Conservation (phyloP, 2,888 invertebrate species). For the Patella depressa region DNA sequence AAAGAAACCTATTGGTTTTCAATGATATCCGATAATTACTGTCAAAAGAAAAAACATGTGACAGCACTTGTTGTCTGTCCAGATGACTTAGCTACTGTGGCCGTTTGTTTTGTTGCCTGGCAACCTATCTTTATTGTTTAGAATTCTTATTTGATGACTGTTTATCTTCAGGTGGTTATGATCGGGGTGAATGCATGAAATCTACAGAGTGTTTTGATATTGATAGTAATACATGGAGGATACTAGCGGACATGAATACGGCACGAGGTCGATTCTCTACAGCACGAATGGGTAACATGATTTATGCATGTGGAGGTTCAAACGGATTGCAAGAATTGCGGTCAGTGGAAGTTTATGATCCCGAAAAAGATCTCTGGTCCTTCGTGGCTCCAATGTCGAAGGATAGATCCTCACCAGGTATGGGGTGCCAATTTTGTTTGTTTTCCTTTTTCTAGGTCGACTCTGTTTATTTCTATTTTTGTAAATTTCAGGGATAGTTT, state of each 20-base stretch:
- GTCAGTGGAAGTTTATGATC: conserved; percentile 79
- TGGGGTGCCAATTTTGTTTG: neutral
- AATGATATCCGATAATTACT: no score
- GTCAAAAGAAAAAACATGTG: no score
- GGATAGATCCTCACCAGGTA: conserved; percentile 80
- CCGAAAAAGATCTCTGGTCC: conserved; percentile 73
- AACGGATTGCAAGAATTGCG: conserved; percentile 87
- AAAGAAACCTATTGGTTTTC: no score
- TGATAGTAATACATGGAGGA: conserved; percentile 79
- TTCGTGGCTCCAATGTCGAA: conserved; percentile 75
- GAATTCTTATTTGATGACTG: no score
- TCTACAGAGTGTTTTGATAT: conserved; percentile 84
- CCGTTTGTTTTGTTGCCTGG: no score
- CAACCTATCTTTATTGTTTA: no score
- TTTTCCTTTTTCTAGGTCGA: no score
- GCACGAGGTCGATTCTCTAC: conserved; percentile 86
- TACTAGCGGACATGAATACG: conserved; percentile 80
- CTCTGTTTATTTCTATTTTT: no score
- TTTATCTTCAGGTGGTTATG: conserved; percentile 79
- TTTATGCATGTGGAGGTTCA: conserved; percentile 84
- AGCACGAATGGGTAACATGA: conserved; percentile 78
- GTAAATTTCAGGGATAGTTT: no score
- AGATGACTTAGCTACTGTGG: no score
- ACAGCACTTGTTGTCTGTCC: no score
- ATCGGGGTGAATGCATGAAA: conserved; percentile 85